Percentiles rank a stretch among this genome's conserved stretches.
These are phyloP conservation scores for Indri indri DNA, from an alignment of 2,113 vertebrate species.

Conservation along the genomic window DNA sequence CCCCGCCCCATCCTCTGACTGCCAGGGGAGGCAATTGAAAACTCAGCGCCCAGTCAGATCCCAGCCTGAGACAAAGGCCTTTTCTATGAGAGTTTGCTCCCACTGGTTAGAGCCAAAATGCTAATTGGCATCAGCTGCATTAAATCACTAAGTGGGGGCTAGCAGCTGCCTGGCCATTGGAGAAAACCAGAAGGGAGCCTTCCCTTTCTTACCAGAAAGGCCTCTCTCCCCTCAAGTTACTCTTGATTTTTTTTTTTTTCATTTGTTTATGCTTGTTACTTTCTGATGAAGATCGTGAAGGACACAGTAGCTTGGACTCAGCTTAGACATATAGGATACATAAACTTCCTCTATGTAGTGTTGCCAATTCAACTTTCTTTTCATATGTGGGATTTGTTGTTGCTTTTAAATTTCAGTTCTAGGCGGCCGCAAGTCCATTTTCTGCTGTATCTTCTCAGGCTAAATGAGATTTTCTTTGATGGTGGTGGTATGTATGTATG, in stretches of 20 bases:
- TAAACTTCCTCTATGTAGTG: not conserved
- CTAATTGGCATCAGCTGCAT: conserved; percentile 83
- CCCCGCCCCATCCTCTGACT: not conserved
- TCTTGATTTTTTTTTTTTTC: accelerated
- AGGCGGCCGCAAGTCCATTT: not conserved
- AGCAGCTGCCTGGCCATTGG: conserved; percentile 76
- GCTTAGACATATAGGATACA: not conserved
- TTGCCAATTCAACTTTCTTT: not conserved
- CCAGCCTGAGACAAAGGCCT: conserved; percentile 74
- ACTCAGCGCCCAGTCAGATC: conserved; percentile 24
- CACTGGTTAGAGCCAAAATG: conserved; percentile 77
- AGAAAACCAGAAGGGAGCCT: conserved; percentile 58
- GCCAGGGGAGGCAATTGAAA: conserved; percentile 41
- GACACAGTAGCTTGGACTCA: not conserved
- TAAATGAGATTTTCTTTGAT: not conserved
- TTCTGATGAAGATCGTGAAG: not conserved
- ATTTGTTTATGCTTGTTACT: not conserved
- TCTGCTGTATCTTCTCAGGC: not conserved
- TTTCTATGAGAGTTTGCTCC: conserved; percentile 70
- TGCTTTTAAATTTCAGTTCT: not conserved
- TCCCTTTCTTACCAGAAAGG: conserved; percentile 45
- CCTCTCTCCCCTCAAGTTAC: conserved; percentile 21
- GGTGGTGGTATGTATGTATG: not conserved
- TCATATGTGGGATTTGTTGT: not conserved
- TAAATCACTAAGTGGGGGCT: conserved; percentile 65